Evolutionary conservation across 92 coral and sea anemone genomes (phyloP), one percentile per base, ranked within the genome.

Genomic region (Epizoanthus illoricatus): DNA sequence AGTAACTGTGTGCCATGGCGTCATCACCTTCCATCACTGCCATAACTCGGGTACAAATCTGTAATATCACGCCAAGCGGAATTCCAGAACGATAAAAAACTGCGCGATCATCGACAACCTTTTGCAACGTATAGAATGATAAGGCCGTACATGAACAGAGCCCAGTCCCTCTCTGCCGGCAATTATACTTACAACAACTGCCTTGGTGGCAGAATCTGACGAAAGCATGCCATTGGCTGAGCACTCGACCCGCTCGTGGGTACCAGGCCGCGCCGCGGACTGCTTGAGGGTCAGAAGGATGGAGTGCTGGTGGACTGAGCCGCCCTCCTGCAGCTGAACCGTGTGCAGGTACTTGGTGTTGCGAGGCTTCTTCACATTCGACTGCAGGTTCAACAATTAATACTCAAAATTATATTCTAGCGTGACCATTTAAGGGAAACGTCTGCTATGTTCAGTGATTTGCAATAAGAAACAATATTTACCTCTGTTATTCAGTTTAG

Each of bases 341-440:
- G 79, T 58, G 86, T 92, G 91, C 3, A 85, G 52, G 69, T 92
- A 89, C 79, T 90, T 90, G 63, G 93, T 92, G 58, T 73, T 71
- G 49, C 83, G 81, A 3, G 97, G 97, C 79, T 92, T 92, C 81
- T 92, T 92, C 58, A 92, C 97, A 62, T 74, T 84, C 45, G 62
- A 56, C 97, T 92, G 57, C 4, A 20, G 81, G 52, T 52, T 39
- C 21, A 7, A 58, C 18, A 8, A n/a, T n/a, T n/a, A n/a, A 45
- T 45, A 45, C 11, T 45, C 52, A 45, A 45, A 45, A 45, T 10
- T 45, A 5, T 45, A 10, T 6, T 45, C 52, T 45, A 45, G 52
- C 52, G 7, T 11, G 9, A 10, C 36, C 36, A 28, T 28, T 28
- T 28, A 28, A 28, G 36, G 36, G 36, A 28, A 28, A 28, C 36